phyloP scores from a whole-genome alignment of 2,797 vertebrate genomes.

The Bryconaethiops microstoma region DNA sequence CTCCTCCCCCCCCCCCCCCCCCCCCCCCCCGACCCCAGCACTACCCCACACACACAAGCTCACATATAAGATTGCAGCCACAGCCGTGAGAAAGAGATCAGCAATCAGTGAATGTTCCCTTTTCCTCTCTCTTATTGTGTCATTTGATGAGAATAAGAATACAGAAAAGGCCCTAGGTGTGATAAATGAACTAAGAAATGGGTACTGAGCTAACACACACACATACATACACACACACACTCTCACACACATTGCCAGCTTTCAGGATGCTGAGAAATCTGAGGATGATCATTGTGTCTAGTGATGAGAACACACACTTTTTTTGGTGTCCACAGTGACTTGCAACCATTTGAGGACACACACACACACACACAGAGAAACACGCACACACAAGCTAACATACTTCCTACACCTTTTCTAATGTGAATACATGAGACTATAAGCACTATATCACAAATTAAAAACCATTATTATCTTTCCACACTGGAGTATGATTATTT shows the following conservation, averaged over 20 bases:
- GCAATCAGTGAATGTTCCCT: conserved; percentile 8
- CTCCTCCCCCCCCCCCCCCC: no score
- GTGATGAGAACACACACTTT: no score
- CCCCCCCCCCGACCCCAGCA: background rate
- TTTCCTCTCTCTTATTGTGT: background rate
- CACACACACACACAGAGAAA: no score
- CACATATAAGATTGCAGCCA: conserved; percentile 1
- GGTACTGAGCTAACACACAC: background rate
- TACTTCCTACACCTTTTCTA: no score
- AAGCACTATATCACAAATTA: no score
- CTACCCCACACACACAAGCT: conserved; percentile 72
- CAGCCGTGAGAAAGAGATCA: conserved; percentile 18
- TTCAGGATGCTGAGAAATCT: background rate
- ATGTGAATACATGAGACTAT: no score
- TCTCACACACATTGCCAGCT: background rate
- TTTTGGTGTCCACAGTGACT: no score
- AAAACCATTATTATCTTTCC: no score
- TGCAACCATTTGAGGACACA: no score
- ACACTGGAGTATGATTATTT: no score
- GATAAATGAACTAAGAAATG: background rate
- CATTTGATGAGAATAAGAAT: background rate
- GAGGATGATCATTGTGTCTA: no score
- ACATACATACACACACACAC: background rate
- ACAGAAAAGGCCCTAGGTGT: background rate
- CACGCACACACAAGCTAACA: no score